These are phyloP conservation scores for Cebidichthys violaceus DNA, from an alignment of 2,113 vertebrate genomes.

Conservation along the genomic window DNA sequence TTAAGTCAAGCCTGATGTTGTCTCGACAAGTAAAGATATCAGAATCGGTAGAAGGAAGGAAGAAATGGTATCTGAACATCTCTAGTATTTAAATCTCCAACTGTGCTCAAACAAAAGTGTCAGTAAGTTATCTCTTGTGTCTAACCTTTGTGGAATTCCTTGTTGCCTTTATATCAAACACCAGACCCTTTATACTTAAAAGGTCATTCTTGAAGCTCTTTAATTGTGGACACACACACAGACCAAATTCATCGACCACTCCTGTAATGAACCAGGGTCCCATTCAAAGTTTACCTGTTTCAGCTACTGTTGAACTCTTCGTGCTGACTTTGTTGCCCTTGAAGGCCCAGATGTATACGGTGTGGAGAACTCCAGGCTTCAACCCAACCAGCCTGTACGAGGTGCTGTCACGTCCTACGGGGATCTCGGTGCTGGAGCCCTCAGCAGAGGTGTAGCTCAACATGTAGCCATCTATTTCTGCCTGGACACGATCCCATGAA, in stretches of 20 bases:
- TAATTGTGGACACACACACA: not conserved
- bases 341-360: constrained; percentile 84
- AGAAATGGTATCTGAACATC: not conserved
- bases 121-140: constrained; percentile 1
- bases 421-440: constrained; percentile 80
- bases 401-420: constrained; percentile 79
- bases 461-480: constrained; percentile 84
- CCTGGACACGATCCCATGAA: constrained; percentile 84
- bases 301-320: constrained; percentile 78
- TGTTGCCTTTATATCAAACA: not conserved
- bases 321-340: constrained; percentile 83
- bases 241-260: not conserved
- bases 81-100: not conserved
- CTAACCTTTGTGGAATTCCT: constrained; percentile 8
- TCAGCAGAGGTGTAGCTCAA: constrained; percentile 84
- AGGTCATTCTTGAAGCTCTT: not conserved
- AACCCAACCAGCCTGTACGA: constrained; percentile 80
- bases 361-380: constrained; percentile 86
- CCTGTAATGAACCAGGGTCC: not conserved
- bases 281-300: constrained; percentile 82
- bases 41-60: too few species aligned
- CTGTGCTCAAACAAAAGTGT: not conserved
- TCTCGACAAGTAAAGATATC: too few species aligned
- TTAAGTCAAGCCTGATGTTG: too few species aligned
- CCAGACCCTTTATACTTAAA: not conserved